phyloP scores from a whole-genome alignment of 2,113 vertebrate genomes.

The Dipodomys spectabilis region DNA sequence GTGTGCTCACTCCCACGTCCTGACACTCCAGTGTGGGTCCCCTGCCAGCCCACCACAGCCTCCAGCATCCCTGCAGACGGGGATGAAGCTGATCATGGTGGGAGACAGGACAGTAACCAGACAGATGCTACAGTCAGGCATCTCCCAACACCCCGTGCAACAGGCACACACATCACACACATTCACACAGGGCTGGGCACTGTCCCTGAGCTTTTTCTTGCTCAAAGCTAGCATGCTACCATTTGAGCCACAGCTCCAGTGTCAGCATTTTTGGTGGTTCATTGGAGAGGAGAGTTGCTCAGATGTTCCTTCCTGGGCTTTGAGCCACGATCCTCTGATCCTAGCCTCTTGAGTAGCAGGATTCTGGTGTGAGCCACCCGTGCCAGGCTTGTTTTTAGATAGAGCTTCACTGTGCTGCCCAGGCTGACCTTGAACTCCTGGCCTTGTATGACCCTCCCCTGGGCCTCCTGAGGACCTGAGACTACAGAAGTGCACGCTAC shows the following conservation, averaged over 20 bases:
- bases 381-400: too few relatives aligned
- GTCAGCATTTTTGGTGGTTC: too few relatives aligned
- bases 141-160: neutral
- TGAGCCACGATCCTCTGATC: too few relatives aligned
- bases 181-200: neutral
- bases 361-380: too few relatives aligned
- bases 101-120: neutral
- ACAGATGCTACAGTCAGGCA: neutral
- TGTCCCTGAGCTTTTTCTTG: too few relatives aligned
- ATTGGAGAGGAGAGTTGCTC: too few relatives aligned
- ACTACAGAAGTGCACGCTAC: neutral
- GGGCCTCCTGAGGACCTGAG: neutral
- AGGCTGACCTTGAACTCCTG: neutral
- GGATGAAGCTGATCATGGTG: rapidly evolving
- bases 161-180: too few relatives aligned
- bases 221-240: too few relatives aligned
- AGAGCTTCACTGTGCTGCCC: neutral
- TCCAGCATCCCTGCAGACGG: neutral
- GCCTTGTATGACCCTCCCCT: neutral
- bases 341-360: too few relatives aligned
- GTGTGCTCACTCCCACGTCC: rapidly evolving
- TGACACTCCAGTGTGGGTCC: rapidly evolving
- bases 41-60: neutral
- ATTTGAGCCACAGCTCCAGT: too few relatives aligned
- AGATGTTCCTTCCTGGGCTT: too few relatives aligned